phyloP scores from a whole-genome alignment of 1,140 invertebrate genomes.

The Aporrectodea caliginosa region DNA sequence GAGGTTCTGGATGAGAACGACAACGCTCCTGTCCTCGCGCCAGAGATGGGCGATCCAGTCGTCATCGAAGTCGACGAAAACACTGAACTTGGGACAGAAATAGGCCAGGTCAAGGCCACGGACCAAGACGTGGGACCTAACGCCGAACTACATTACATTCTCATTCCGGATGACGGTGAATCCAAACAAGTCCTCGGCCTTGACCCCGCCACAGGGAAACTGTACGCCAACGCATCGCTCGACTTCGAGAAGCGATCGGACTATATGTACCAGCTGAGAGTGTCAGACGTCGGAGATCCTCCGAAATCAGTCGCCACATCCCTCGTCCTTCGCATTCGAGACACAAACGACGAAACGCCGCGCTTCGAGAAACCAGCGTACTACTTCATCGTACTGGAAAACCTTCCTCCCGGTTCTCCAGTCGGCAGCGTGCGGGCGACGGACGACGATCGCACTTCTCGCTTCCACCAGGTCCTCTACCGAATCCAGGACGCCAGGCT shows the following conservation, averaged over 20 bases:
- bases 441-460: constrained; percentile 23
- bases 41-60: constrained; percentile 29
- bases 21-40: constrained; percentile 32
- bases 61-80: constrained; percentile 40
- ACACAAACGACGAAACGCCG: constrained; percentile 31
- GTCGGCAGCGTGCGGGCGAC: constrained; percentile 31
- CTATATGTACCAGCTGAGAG: constrained; percentile 37
- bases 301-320: constrained; percentile 34
- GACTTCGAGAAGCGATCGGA: constrained; percentile 36
- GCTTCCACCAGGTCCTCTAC: constrained; percentile 1
- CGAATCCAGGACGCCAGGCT: not conserved
- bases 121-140: constrained; percentile 44
- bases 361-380: constrained; percentile 22
- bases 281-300: constrained; percentile 34
- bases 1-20: constrained; percentile 29
- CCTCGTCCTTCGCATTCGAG: constrained; percentile 21
- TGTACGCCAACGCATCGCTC: constrained; percentile 33
- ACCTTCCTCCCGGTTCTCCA: constrained; percentile 6
- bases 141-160: constrained; percentile 36
- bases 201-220: constrained; percentile 34
- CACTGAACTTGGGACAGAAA: constrained; percentile 34
- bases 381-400: constrained; percentile 31
- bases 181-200: constrained; percentile 32
- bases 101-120: constrained; percentile 41
- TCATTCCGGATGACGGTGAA: constrained; percentile 61